Conservation (phyloP, 2,113 vertebrate genomes). For the Uropsilus gracilis region DNA sequence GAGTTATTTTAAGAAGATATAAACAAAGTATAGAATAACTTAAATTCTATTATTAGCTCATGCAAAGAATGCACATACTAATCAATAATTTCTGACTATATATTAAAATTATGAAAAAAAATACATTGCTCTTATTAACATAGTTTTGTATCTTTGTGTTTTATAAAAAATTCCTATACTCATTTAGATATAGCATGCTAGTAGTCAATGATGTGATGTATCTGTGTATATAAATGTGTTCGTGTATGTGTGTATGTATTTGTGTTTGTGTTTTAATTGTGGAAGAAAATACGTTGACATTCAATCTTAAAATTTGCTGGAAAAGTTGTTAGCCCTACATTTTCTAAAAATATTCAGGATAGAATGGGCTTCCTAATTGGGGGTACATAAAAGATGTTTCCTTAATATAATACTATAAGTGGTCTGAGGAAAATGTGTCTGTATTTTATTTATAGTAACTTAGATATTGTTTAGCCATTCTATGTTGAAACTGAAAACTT, state of each 20-base stretch:
- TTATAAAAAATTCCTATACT: not conserved
- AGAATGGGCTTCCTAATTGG: not conserved
- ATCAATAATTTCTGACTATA: not conserved
- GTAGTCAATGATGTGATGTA: not conserved
- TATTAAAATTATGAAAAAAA: conserved; percentile 16
- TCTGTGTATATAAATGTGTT: not conserved
- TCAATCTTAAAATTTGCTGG: conserved; percentile 2
- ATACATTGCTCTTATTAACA: not conserved
- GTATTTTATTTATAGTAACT: not conserved
- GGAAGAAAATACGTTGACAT: not conserved
- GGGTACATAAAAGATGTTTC: not conserved
- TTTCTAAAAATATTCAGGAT: not conserved
- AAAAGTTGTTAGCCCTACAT: not conserved
- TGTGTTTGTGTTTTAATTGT: not conserved
- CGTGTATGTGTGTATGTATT: no score
- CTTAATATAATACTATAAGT: not conserved
- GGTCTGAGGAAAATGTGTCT: not conserved
- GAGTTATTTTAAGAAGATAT: not conserved
- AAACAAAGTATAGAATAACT: not conserved
- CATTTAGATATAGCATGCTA: not conserved
- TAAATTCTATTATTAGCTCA: not conserved
- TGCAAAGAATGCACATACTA: not conserved
- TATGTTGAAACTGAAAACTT: not conserved
- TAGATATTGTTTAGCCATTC: not conserved
- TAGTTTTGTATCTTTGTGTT: not conserved